Evolutionary conservation across 2,888 invertebrate genomes (phyloP).

Genomic region (Altica lythri): DNA sequence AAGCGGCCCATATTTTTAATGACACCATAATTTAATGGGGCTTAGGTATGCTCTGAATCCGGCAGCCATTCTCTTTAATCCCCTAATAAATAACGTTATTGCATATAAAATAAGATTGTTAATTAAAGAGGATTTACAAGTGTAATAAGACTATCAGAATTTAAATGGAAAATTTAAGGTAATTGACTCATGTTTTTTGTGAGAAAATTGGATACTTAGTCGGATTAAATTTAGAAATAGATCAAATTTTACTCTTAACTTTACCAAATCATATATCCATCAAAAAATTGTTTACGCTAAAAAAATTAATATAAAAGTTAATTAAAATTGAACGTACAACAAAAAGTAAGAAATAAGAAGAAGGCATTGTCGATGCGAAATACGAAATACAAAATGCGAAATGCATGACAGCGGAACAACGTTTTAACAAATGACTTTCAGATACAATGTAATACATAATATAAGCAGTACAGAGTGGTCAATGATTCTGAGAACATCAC

Average conservation of each 20-base stretch:
- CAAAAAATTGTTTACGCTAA: too few species aligned
- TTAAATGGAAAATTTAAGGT: neutral
- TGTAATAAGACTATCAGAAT: constrained; percentile 17
- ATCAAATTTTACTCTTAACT: too few species aligned
- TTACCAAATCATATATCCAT: too few species aligned
- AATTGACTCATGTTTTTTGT: too few species aligned
- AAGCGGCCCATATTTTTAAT: constrained; percentile 3
- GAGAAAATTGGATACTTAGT: neutral
- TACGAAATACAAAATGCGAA: too few species aligned
- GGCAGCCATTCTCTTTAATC: constrained; percentile 12
- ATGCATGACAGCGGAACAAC: constrained; percentile 20
- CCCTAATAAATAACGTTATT: constrained; percentile 19
- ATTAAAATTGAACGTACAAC: too few species aligned
- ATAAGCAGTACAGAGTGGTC: constrained; percentile 27
- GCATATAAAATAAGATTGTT: constrained; percentile 18
- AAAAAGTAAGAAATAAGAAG: too few species aligned
- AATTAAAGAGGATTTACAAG: constrained; percentile 23
- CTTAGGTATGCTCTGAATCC: constrained; percentile 12
- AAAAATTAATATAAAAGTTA: too few species aligned
- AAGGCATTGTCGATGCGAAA: too few species aligned
- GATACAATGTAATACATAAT: constrained; percentile 21
- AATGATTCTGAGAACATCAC: constrained; percentile 22
- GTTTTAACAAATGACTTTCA: constrained; percentile 22
- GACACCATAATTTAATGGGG: constrained; percentile 4
- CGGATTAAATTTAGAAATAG: too few species aligned